These are phyloP conservation scores for Nesidiocoris tenuis DNA, from an alignment of 2,888 invertebrate species.

Conservation along the genomic window DNA sequence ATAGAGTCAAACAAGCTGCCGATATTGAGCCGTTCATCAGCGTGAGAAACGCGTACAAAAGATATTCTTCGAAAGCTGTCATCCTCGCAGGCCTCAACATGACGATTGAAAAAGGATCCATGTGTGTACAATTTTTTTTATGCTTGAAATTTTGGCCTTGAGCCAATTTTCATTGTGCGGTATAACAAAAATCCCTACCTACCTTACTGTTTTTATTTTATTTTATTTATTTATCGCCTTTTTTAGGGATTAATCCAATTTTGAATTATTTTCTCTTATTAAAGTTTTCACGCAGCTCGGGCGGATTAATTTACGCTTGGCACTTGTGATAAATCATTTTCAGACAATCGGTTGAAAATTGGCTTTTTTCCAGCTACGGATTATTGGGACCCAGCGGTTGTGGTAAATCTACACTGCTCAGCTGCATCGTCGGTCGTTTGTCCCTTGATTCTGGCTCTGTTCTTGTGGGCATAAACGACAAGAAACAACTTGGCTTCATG, in stretches of 20 bases:
- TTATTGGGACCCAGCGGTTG: conserved; percentile 61
- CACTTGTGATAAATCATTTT: too few relatives aligned
- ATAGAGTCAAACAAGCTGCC: background rate
- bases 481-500: conserved; percentile 55
- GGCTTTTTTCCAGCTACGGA: conserved; percentile 56
- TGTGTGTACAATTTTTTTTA: conserved; percentile 62
- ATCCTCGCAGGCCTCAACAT: conserved; percentile 83
- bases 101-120: conserved; percentile 85
- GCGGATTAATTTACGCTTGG: too few relatives aligned
- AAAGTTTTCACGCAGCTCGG: too few relatives aligned
- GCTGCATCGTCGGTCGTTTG: conserved; percentile 57
- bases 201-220: background rate
- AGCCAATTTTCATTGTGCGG: background rate
- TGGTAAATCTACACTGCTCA: conserved; percentile 60
- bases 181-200: too few relatives aligned
- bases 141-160: background rate
- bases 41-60: conserved; percentile 50
- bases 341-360: too few relatives aligned
- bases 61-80: conserved; percentile 47
- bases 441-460: conserved; percentile 57
- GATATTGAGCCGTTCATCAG: conserved; percentile 44
- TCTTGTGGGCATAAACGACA: conserved; percentile 56
- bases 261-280: too few relatives aligned
- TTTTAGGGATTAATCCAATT: too few relatives aligned
- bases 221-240: background rate